Conservation (phyloP, 2,888 invertebrate genomes). For the Epinotia brunnichana region DNA sequence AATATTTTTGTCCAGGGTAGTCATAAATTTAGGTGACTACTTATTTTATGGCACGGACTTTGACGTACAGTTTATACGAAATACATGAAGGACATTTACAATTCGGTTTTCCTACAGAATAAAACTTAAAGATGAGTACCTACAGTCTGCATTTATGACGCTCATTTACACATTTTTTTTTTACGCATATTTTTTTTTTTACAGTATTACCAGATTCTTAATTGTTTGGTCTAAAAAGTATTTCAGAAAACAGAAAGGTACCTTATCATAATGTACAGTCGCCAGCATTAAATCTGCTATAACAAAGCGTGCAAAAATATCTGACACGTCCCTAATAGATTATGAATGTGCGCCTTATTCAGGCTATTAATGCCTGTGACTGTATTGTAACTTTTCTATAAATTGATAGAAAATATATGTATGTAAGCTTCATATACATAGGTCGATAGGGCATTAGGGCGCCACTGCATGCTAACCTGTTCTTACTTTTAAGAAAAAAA, state of each 20-base stretch:
- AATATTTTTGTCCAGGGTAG: slow-evolving; percentile 29
- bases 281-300: too few relatives aligned
- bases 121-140: slow-evolving; percentile 17
- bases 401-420: neutral
- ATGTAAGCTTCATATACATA: neutral
- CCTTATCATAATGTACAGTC: too few relatives aligned
- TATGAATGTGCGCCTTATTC: too few relatives aligned
- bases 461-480: neutral
- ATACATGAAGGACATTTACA: slow-evolving; percentile 10
- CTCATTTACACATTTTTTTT: slow-evolving; percentile 38
- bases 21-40: slow-evolving; percentile 34
- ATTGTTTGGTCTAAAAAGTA: neutral
- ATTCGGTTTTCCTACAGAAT: slow-evolving; percentile 11
- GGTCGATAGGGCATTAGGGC: neutral
- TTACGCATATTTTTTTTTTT: too few relatives aligned
- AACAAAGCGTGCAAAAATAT: too few relatives aligned
- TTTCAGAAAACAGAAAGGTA: neutral
- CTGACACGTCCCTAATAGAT: too few relatives aligned
- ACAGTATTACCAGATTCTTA: neutral
- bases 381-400: neutral
- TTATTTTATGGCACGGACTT: slow-evolving; percentile 40
- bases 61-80: slow-evolving; percentile 20
- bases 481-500: neutral
- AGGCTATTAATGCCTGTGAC: too few relatives aligned
- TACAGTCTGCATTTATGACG: slow-evolving; percentile 15